Percentiles rank a stretch among this genome's conserved stretches.
Conservation (phyloP, 2,113 vertebrate genomes). For the Nerophis lumbriciformis region DNA sequence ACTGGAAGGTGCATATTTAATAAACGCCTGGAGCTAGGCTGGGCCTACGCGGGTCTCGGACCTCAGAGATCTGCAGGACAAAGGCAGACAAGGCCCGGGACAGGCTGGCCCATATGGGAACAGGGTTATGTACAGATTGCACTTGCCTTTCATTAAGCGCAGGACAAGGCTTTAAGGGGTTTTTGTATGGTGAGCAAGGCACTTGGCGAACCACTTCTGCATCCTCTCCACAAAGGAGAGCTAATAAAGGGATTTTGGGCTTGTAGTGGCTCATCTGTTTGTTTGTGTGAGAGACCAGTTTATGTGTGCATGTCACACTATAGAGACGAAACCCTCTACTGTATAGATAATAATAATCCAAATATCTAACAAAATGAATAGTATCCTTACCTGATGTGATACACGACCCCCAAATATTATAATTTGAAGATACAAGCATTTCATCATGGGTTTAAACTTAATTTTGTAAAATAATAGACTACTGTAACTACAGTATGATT, state of each 20-base stretch:
- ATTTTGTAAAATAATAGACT: too few relatives aligned
- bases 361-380: background rate
- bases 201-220: constrained; percentile 61
- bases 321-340: background rate
- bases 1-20: constrained; percentile 99
- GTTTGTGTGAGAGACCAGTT: constrained; percentile 36
- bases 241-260: constrained; percentile 71
- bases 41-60: constrained; percentile 65
- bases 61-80: constrained; percentile 83
- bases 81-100: constrained; percentile 78
- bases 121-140: constrained; percentile 80
- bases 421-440: too few relatives aligned
- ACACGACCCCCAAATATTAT: too few relatives aligned
- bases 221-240: constrained; percentile 52
- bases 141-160: constrained; percentile 67
- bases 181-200: constrained; percentile 59
- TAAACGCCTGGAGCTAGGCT: constrained; percentile 93
- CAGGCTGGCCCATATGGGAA: constrained; percentile 80
- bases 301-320: constrained; percentile 16
- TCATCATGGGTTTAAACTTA: too few relatives aligned
- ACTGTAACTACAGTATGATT: too few relatives aligned
- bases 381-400: too few relatives aligned
- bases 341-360: background rate
- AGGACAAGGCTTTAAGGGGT: constrained; percentile 74
- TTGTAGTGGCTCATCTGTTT: constrained; percentile 61